A percentile compares a stretch with the other conserved stretches of the same genome.
These are phyloP conservation scores for Triplophysa dalaica DNA, from an alignment of 2,113 vertebrate genomes.

Conservation along the genomic window DNA sequence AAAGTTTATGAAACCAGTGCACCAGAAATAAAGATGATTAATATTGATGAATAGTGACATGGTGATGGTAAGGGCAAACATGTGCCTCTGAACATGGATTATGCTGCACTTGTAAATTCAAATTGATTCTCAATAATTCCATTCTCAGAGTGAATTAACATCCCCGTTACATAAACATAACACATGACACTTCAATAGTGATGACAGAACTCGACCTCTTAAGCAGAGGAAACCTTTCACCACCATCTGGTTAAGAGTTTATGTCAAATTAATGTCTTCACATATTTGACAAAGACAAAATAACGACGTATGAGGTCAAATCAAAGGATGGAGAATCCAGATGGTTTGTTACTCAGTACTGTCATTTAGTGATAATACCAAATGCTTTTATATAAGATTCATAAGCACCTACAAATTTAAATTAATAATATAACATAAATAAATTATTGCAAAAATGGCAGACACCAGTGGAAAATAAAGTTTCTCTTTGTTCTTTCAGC, in stretches of 20 bases:
- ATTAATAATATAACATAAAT: background rate
- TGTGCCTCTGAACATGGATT: slow-evolving; percentile 42
- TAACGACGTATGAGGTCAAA: background rate
- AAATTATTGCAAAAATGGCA: background rate
- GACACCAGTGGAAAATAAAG: slow-evolving; percentile 6
- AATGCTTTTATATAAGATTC: background rate
- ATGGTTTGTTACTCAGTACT: background rate
- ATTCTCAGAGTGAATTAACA: slow-evolving; percentile 63
- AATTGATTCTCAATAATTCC: slow-evolving; percentile 61
- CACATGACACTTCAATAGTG: slow-evolving; percentile 65
- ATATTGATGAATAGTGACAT: background rate
- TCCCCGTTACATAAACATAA: slow-evolving; percentile 66
- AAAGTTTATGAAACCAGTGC: background rate
- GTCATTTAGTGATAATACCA: background rate
- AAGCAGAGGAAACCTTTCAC: slow-evolving; percentile 1
- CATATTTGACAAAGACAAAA: background rate
- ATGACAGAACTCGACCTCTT: slow-evolving; percentile 2
- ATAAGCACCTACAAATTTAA: background rate
- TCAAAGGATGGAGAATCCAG: background rate
- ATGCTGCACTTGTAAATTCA: slow-evolving; percentile 65
- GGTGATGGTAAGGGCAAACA: slow-evolving; percentile 8
- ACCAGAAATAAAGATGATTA: background rate
- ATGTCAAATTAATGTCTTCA: background rate
- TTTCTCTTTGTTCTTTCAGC: background rate
- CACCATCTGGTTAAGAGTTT: background rate